A percentile compares a stretch with the other conserved stretches of the same genome.
phyloP scores from a whole-genome alignment of 2,113 vertebrate genomes.

The Tapirus terrestris region DNA sequence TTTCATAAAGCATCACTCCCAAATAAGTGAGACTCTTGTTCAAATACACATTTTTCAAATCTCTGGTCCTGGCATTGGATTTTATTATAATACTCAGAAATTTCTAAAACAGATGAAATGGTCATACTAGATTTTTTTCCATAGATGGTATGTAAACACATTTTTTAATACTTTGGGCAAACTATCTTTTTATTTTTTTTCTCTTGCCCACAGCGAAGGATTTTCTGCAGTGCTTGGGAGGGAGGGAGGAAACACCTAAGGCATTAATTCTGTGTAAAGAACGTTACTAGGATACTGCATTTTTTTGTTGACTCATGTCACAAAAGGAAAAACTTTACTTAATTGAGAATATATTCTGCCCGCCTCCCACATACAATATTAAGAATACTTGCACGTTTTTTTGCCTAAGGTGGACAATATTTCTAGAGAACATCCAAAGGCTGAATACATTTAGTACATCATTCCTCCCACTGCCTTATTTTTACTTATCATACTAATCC shows the following conservation, averaged over 20 bases:
- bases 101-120: conserved; percentile 40
- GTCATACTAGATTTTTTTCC: background rate
- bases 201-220: background rate
- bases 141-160: background rate
- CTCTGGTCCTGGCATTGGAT: background rate
- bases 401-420: background rate
- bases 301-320: conserved; percentile 2
- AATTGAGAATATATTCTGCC: background rate
- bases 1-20: background rate
- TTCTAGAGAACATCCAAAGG: background rate
- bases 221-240: background rate
- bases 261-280: background rate
- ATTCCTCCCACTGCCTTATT: background rate
- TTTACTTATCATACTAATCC: conserved; percentile 10
- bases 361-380: background rate
- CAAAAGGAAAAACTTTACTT: background rate
- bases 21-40: background rate
- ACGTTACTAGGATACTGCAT: background rate
- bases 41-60: conserved; percentile 16
- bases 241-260: background rate
- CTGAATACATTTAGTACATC: background rate
- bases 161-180: conserved; percentile 5
- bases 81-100: background rate
- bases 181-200: background rate
- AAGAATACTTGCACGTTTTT: background rate